A percentile compares a stretch with the other conserved stretches of the same genome.
Evolutionary conservation across 2,888 invertebrate species (phyloP).

Genomic region (Sinohyriopsis cumingii): DNA sequence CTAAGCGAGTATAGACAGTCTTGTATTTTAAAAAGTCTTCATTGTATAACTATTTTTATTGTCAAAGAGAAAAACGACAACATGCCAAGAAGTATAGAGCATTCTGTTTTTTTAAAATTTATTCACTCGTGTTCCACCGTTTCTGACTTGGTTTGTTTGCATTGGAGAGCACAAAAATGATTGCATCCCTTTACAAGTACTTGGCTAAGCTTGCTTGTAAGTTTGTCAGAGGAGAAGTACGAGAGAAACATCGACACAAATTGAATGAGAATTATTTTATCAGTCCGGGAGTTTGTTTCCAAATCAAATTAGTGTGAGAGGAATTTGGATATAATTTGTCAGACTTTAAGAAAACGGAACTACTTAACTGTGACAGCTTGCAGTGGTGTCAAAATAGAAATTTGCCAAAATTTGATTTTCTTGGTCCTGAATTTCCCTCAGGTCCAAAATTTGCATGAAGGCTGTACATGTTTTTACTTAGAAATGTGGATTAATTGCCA

Average conservation of each 20-base stretch:
- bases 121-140: too few relatives aligned
- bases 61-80: too few relatives aligned
- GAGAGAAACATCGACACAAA: constrained; percentile 9
- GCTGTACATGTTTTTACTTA: constrained; percentile 27
- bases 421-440: constrained; percentile 44
- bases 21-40: too few relatives aligned
- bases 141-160: too few relatives aligned
- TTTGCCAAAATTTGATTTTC: constrained; percentile 52
- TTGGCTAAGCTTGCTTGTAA: too few relatives aligned
- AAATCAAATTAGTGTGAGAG: constrained; percentile 26
- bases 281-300: constrained; percentile 16
- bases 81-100: too few relatives aligned
- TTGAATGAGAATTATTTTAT: constrained; percentile 22
- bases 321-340: constrained; percentile 15
- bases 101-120: too few relatives aligned
- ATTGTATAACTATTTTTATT: too few relatives aligned
- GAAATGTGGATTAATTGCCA: constrained; percentile 26
- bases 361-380: constrained; percentile 8
- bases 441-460: constrained; percentile 42
- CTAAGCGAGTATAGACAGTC: too few relatives aligned
- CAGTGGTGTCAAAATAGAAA: constrained; percentile 38
- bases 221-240: neutral
- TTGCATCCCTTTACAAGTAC: too few relatives aligned
- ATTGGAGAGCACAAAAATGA: too few relatives aligned
- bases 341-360: constrained; percentile 17